A percentile compares a stretch with the other conserved stretches of the same genome.
Evolutionary conservation across 2,113 vertebrate genomes (phyloP).

Genomic region (Ovis aries): ARS-UI_Ramb_v3.0 NC_056072.1:10225001-10225500

Average conservation of each 20-base stretch:
- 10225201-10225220: neutral
- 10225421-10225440: neutral
- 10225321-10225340: neutral
- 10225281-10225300: neutral
- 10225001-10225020: neutral
- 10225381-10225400: neutral
- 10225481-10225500: neutral
- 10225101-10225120: neutral
- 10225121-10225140: slow-evolving; percentile 26
- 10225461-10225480: neutral
- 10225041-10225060: neutral
- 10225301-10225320: neutral
- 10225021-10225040: neutral
- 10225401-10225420: neutral
- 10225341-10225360: neutral
- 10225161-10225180: neutral
- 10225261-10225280: neutral
- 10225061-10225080: neutral
- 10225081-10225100: neutral
- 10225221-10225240: neutral
- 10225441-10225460: neutral
- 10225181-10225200: neutral
- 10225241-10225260: neutral
- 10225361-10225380: neutral
- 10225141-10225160: neutral